Evolutionary conservation across 2,888 invertebrate species (phyloP), one percentile per base, ranked within the genome.

Genomic region (Noctua janthe): DNA sequence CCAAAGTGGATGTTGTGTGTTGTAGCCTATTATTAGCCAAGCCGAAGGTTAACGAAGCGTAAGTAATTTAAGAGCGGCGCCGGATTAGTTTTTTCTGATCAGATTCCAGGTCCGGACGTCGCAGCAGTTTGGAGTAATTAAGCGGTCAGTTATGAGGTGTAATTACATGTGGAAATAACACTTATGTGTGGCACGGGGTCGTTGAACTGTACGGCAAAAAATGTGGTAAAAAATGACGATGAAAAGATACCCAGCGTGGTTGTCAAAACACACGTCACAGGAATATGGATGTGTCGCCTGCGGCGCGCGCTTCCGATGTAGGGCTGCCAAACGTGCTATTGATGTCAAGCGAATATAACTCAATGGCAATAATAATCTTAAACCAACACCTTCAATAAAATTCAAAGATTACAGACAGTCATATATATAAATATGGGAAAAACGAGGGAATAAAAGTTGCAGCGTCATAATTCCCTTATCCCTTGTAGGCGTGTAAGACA

Each of bases 261-360:
- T 95, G 96, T 96, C 96, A 96, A 95, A 96, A 95, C 94, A 95
- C 92, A 94, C 96, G 96, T 96, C 96, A 96, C 96, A 91, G 96
- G 96, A 95, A 95, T 96, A 96, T 96, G 92, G 94, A 96, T 95
- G 94, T 94, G 94, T 95, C 94, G 95, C 95, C 95, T 88, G 94
- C 90, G 94, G 95, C 95, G 87, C 83, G 84, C 87, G 87, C 88
- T 85, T 87, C 83, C 80, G 85, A 86, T n/a, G 35, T 87, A 93
- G 91, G 93, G 92, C 85, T 92, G 90, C 84, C 89, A 80, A 87
- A 70, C 77, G 64, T 73, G 78, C 76, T 66, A 23, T 79, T 71
- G 56, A 62, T 29, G 35, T 7, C n/a, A 1, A 35, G 7, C 1
- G 17, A 72, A 76, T 78, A 39, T n/a, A 56, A 71, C 43, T 82